phyloP scores from a whole-genome alignment of 2,888 invertebrate species.

The Athalia circularis region DNA sequence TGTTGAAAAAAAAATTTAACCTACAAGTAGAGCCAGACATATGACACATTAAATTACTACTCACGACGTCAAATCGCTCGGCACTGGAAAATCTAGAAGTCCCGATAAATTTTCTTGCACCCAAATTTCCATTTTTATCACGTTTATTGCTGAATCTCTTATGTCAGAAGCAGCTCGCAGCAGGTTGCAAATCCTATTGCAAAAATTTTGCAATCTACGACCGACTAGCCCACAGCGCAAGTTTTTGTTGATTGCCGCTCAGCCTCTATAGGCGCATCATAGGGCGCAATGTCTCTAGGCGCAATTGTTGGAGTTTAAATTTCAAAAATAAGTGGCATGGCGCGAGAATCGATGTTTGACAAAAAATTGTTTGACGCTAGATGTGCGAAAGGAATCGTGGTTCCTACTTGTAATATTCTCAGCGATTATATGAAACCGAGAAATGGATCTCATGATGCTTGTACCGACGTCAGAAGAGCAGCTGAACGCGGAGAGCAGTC shows the following conservation, averaged over 20 bases:
- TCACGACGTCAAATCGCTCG: slow-evolving; percentile 83
- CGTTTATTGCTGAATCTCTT: neutral
- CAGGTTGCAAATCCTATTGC: too few relatives aligned
- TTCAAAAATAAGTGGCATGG: too few relatives aligned
- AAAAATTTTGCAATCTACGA: too few relatives aligned
- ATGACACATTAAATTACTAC: slow-evolving; percentile 56
- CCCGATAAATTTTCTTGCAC: slow-evolving; percentile 80
- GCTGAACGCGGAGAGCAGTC: slow-evolving; percentile 3
- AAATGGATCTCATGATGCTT: slow-evolving; percentile 61
- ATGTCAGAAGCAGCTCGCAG: neutral
- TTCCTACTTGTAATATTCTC: too few relatives aligned
- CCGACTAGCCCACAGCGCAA: too few relatives aligned
- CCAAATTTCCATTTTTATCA: slow-evolving; percentile 79
- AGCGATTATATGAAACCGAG: neutral
- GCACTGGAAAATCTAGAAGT: slow-evolving; percentile 82
- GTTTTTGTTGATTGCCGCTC: too few relatives aligned
- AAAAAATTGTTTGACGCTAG: too few relatives aligned
- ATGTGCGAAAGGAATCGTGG: too few relatives aligned
- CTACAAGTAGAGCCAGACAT: slow-evolving; percentile 1
- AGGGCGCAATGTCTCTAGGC: too few relatives aligned
- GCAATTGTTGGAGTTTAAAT: too few relatives aligned
- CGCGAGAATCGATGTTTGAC: too few relatives aligned
- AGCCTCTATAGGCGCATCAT: too few relatives aligned
- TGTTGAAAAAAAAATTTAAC: slow-evolving; percentile 36
- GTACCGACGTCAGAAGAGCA: slow-evolving; percentile 53